Percentiles rank a stretch among this genome's conserved stretches.
Evolutionary conservation across 53 echinoderm and acorn worm genomes (phyloP).

Genomic region (Echinarachnius parma): DNA sequence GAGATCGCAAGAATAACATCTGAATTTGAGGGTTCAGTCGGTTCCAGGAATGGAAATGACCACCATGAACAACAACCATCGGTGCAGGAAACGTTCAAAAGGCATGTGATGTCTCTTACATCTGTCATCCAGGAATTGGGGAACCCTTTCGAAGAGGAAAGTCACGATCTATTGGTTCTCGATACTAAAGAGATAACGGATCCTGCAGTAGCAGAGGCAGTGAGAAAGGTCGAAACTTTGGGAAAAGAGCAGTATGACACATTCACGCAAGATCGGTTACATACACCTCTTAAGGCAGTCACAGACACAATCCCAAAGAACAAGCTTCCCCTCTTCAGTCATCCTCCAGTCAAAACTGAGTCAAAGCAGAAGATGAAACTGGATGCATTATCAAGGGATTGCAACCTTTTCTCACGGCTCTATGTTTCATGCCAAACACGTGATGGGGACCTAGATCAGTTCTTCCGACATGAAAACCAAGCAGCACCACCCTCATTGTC

Average conservation of each 20-base stretch:
- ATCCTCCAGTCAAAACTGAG: not conserved
- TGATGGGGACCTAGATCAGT: constrained; percentile 48
- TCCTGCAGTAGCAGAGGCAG: constrained; percentile 11
- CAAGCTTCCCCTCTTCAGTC: constrained; percentile 32
- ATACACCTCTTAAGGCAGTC: not conserved
- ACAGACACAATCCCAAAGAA: constrained; percentile 9
- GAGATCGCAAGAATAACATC: not conserved
- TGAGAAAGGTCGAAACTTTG: constrained; percentile 8
- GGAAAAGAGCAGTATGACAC: constrained; percentile 15
- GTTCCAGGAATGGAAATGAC: constrained; percentile 8
- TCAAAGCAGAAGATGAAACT: constrained; percentile 18
- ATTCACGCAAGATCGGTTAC: constrained; percentile 11
- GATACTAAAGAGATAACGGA: constrained; percentile 39
- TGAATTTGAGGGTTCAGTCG: constrained; percentile 12
- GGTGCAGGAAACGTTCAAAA: constrained; percentile 30
- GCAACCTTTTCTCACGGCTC: constrained; percentile 37
- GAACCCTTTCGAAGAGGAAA: constrained; percentile 48
- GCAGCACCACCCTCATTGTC: constrained; percentile 54
- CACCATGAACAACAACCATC: constrained; percentile 57
- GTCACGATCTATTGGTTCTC: constrained; percentile 24
- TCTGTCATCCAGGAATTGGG: constrained; percentile 49
- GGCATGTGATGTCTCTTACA: constrained; percentile 43
- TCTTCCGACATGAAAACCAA: constrained; percentile 62
- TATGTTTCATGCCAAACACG: constrained; percentile 49
- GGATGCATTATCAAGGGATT: constrained; percentile 29